Conservation (phyloP, 2,888 invertebrate genomes). For the Dryadula phaetusa region DNA sequence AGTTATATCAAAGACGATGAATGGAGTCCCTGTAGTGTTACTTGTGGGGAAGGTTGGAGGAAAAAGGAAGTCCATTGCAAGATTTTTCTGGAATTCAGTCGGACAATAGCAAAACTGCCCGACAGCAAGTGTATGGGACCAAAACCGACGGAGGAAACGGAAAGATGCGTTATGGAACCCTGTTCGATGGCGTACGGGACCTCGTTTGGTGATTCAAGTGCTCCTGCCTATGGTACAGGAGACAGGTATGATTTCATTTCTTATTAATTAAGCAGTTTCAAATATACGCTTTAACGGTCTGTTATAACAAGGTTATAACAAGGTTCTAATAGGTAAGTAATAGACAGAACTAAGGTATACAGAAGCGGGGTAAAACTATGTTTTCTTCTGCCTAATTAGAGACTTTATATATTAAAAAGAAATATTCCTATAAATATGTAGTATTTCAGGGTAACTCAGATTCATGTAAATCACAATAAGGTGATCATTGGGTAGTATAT, state of each 20-base stretch:
- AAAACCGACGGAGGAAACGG: constrained; percentile 92
- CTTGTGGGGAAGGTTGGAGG: constrained; percentile 95
- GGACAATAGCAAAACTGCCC: constrained; percentile 93
- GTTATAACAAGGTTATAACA: too few relatives aligned
- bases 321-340: too few relatives aligned
- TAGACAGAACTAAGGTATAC: too few relatives aligned
- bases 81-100: constrained; percentile 96
- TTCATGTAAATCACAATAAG: too few relatives aligned
- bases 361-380: too few relatives aligned
- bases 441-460: too few relatives aligned
- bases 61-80: constrained; percentile 96
- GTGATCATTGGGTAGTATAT: too few relatives aligned
- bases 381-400: too few relatives aligned
- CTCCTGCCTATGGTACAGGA: constrained; percentile 66
- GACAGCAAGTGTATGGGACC: constrained; percentile 94
- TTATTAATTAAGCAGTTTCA: too few relatives aligned
- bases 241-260: constrained; percentile 62
- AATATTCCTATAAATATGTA: too few relatives aligned
- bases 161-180: constrained; percentile 91
- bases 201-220: constrained; percentile 78
- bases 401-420: too few relatives aligned
- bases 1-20: constrained; percentile 95
- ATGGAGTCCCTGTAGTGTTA: constrained; percentile 96
- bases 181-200: constrained; percentile 88
- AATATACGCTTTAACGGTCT: too few relatives aligned